Percentiles rank a stretch among this genome's conserved stretches.
Conservation (phyloP, 2,797 vertebrate genomes). For the Hydrophis major region DNA sequence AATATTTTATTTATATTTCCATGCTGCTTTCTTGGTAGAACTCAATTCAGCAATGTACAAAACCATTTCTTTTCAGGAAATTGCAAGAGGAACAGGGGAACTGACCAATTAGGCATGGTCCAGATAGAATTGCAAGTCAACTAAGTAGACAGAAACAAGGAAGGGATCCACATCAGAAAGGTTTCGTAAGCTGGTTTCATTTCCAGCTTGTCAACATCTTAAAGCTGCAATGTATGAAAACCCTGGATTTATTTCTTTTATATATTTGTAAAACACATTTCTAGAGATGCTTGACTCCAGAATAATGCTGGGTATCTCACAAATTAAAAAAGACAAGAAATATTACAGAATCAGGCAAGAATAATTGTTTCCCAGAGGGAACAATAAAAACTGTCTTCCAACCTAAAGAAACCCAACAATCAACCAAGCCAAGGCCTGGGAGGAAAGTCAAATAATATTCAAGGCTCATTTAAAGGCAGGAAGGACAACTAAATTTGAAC, state of each 20-base stretch:
- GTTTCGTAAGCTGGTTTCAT: background rate
- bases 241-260: background rate
- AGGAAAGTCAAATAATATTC: background rate
- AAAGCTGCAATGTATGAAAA: background rate
- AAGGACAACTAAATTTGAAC: background rate
- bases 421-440: background rate
- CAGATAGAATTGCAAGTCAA: background rate
- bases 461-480: background rate
- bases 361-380: background rate
- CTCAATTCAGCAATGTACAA: background rate
- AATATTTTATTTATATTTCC: background rate
- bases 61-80: background rate
- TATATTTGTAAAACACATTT: background rate
- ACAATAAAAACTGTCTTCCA: background rate
- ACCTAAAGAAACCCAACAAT: background rate
- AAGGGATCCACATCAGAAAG: background rate
- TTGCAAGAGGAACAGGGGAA: background rate
- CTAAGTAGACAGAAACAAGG: background rate
- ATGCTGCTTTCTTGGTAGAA: background rate
- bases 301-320: background rate
- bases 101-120: background rate
- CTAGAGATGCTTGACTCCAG: background rate
- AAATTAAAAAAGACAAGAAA: background rate
- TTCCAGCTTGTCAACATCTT: background rate
- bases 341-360: background rate